These are phyloP conservation scores for Poecilobothrus nobilitatus DNA, from an alignment of 2,888 invertebrate species.

Conservation along the genomic window DNA sequence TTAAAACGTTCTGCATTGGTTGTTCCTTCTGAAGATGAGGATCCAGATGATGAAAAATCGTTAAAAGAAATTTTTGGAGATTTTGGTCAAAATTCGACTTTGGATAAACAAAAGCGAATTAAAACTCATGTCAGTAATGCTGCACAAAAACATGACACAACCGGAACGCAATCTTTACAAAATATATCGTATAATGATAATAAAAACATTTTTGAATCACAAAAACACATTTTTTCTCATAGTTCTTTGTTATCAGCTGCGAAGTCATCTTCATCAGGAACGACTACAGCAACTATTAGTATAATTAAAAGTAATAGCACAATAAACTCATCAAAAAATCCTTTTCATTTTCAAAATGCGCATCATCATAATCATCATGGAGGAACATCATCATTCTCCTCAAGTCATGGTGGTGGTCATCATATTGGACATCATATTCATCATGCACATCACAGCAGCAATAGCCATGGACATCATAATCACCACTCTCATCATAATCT, in stretches of 20 bases:
- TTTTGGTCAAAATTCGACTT: neutral
- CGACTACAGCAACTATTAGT: neutral
- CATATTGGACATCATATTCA: constrained; percentile 15
- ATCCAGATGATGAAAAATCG: constrained; percentile 1
- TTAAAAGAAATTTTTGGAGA: neutral
- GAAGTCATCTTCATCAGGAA: neutral
- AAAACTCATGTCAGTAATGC: neutral
- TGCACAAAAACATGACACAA: neutral
- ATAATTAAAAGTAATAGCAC: neutral
- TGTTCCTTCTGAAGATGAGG: neutral
- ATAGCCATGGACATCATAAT: neutral
- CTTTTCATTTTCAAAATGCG: neutral
- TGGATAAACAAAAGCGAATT: neutral
- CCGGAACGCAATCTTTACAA: neutral
- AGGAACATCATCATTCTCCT: neutral
- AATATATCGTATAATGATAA: neutral
- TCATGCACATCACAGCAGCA: constrained; percentile 2
- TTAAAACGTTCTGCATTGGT: neutral
- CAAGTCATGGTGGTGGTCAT: neutral
- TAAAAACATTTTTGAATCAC: neutral
- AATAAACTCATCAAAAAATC: neutral
- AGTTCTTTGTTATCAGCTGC: neutral
- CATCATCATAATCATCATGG: neutral
- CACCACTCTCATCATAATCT: constrained; percentile 11
- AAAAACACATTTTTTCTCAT: neutral